Base-by-base conservation (phyloP, 2,113 vertebrate genomes). In the Capra hircus region DNA sequence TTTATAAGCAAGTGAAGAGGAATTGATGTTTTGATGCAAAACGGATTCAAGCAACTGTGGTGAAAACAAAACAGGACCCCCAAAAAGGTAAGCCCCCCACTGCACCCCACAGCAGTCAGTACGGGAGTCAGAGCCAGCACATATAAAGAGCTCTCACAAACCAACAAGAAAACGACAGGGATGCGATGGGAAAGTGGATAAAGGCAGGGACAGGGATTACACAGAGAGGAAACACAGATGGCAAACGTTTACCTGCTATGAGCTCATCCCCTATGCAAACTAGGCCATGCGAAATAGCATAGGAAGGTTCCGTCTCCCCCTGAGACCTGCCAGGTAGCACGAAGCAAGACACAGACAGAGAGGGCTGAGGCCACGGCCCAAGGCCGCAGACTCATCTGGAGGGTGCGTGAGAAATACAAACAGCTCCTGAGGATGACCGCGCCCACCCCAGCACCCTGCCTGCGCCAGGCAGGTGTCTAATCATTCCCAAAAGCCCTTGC, bases 361-460 rank as follows among this genome's bases (percentile, higher is more conserved):
- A 7, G 33, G 67, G 5, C 36, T 27, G 64, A 57, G 33, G 57
- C 1, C 4, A 2, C 0, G n/a, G 28, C 4, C 15, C 0, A 0
- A 7, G 59, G 67, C 33, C 43, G 3, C 16, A 25, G 8, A 40
- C 33, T 8, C 59, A 4, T 2, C 60, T 7, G 48, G n/a, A 15
- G 19, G 52, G 8, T 5, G 11, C 4, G 7, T 6, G 27, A 36
- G 3, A 43, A 2, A 27, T 0, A 11, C 17, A 36, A 9, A 10
- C 7, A 6, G 25, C 23, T 33, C 25, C 6, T 4, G 6, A 14
- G 14, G 25, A 3, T n/a, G 33, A 2, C 2, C 1, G 0, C 33
- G 3, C 7, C 27, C 12, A 15, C 62, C 43, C 71, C 25, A 2
- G 33, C n/a, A 6, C 84, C 9, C 2, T 1, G 13, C 45, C 28